Percentiles rank a stretch among this genome's conserved stretches.
These are phyloP conservation scores for Anthoscopus minutus DNA, from an alignment of 2,113 vertebrate genomes.

Conservation along the genomic window DNA sequence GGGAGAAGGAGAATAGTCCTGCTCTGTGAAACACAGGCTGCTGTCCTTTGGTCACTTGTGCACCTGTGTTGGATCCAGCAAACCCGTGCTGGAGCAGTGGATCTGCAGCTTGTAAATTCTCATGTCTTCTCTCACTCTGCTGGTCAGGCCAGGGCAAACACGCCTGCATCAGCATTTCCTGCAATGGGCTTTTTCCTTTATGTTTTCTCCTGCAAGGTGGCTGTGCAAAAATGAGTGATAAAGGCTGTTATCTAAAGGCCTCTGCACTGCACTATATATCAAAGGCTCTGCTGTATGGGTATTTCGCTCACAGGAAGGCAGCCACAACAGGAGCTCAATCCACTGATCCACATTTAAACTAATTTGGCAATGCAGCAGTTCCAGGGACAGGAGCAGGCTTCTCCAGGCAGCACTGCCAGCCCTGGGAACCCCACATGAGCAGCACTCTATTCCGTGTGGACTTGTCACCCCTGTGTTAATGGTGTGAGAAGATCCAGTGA, in stretches of 20 bases:
- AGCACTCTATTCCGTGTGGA: not conserved
- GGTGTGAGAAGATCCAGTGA: not conserved
- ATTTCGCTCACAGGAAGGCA: not conserved
- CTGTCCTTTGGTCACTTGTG: not conserved
- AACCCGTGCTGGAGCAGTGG: not conserved
- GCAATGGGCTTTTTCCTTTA: not conserved
- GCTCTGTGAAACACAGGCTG: not conserved
- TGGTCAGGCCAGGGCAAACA: not conserved
- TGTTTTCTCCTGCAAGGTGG: not conserved
- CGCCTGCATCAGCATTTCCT: not conserved
- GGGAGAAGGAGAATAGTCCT: not conserved
- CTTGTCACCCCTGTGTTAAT: accelerated
- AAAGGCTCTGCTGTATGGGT: not conserved
- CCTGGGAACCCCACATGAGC: not conserved
- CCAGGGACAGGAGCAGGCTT: not conserved
- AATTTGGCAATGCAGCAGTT: not conserved
- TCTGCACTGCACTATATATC: not conserved
- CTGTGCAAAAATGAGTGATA: not conserved
- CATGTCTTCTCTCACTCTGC: not conserved
- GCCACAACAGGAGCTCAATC: not conserved
- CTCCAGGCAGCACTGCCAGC: not conserved
- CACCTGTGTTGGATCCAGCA: accelerated
- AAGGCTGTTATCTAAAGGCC: not conserved
- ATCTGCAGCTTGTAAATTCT: not conserved
- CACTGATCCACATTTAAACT: accelerated